Evolutionary conservation across 2,888 invertebrate genomes (phyloP), one percentile per base, ranked within the genome.

Genomic region (Caenorhabditis virilis): DNA sequence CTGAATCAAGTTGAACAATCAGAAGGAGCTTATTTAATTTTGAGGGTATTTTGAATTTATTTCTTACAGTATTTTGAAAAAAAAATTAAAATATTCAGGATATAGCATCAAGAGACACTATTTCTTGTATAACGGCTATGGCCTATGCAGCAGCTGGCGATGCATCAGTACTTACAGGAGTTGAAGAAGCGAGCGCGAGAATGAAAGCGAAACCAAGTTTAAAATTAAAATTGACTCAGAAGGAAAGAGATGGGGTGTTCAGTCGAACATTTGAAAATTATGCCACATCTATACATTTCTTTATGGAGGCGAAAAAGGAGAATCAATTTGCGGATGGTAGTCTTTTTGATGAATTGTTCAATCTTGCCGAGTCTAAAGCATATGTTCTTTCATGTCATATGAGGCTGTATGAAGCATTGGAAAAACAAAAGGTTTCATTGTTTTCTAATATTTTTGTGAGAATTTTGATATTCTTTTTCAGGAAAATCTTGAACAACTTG

Each of bases 401-500:
- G 49, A 51, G 59, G 20, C 35, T 65, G 13, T 59, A 52, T 22
- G 51, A 59, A 18, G 65, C 59, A 5, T 46, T 65, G 22, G 59
- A 59, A 23, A 27, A 52, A 26, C 65, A 59, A 36, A 65, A 56
- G 26, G 52, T 43, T 18, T 25, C 4, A 9, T 13, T n/a, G n/a
- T n/a, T n/a, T n/a, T n/a, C n/a, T 39, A 6, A n/a, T n/a, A n/a
- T n/a, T 35, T n/a, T n/a, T n/a, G n/a, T n/a, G n/a, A n/a, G n/a
- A n/a, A n/a, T n/a, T n/a, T n/a, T n/a, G n/a, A n/a, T n/a, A n/a
- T n/a, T n/a, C 5, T 13, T n/a, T 36, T 54, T 27, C 45, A 62
- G 63, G 53, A 61, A 15, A 72, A 72, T 38, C 33, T 72, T 26
- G 69, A 72, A 20, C 49, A 53, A 4, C 53, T 72, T n/a, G 55